Percentiles rank a stretch among this genome's conserved stretches.
Evolutionary conservation across 2,888 invertebrate species (phyloP).

Genomic region (Tetropium fuscum): DNA sequence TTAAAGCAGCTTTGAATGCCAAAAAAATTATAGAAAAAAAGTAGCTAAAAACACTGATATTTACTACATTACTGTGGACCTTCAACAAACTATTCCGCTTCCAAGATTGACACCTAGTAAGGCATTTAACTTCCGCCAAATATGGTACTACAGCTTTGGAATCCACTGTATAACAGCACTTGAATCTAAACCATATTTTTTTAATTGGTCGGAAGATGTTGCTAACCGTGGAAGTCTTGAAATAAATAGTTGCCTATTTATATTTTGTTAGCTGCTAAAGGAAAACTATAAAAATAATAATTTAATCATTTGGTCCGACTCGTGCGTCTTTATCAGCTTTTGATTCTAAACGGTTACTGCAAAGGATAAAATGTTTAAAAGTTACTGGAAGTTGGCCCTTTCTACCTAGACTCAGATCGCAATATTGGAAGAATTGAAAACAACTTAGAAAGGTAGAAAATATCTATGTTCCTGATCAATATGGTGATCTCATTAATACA

Average conservation of each 20-base stretch:
- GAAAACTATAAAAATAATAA: constrained; percentile 14
- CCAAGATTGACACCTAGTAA: constrained; percentile 41
- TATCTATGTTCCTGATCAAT: constrained; percentile 38
- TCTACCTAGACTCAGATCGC: constrained; percentile 54
- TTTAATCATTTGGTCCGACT: constrained; percentile 48
- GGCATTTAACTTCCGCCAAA: constrained; percentile 43
- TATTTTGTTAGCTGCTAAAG: constrained; percentile 43
- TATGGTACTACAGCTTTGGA: constrained; percentile 45
- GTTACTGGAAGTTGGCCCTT: constrained; percentile 48
- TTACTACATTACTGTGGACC: constrained; percentile 39
- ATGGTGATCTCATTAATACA: constrained; percentile 45
- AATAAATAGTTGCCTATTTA: constrained; percentile 29
- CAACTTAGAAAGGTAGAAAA: constrained; percentile 47
- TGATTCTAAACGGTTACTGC: constrained; percentile 49
- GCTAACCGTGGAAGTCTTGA: constrained; percentile 13
- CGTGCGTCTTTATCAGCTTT: constrained; percentile 49
- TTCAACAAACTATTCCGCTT: constrained; percentile 45
- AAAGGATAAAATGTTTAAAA: constrained; percentile 54
- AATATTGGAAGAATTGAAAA: constrained; percentile 49
- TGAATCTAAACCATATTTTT: constrained; percentile 21
- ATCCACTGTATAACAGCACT: constrained; percentile 31
- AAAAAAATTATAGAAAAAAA: constrained; percentile 24
- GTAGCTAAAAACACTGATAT: constrained; percentile 1
- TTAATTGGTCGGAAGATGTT: constrained; percentile 49
- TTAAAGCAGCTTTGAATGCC: constrained; percentile 22